Base-by-base conservation (phyloP, 2,888 invertebrate species). In the Sphinx pinastri region DNA sequence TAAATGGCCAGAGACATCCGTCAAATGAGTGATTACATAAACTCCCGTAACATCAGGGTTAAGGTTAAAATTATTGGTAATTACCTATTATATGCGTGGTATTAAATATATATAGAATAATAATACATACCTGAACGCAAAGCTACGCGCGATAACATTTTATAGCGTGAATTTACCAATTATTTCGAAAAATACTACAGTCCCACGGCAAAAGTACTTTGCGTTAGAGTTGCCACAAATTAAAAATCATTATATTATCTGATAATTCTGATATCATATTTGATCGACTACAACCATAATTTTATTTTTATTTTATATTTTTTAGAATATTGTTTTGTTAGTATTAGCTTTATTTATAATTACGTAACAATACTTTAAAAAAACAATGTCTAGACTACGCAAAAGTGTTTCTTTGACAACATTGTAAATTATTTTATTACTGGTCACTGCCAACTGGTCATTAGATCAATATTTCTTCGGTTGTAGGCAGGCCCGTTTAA, bases 121-220 rank as follows among this genome's bases (percentile, higher is more conserved):
- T 73, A 73, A 71, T 67, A 86, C 91, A 88, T 95, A 96, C 96
- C 95, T 94, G 96, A 94, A 88, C 96, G 95, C 89, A 96, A 93
- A 89, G 95, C 95, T 88, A 95, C 94, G 84, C 96, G 95, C 80
- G 96, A 96, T 87, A 96, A 91, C 96, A 96, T 96, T 94, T 95
- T 95, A 79, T 77, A 75, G 78, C 76, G 78, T 78, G 78, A 79
- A 87, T 85, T 84, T 84, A 84, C 73, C 67, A 79, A 79, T 76
- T 78, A 83, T 75, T 83, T 81, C 68, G 75, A 71, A 82, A 84
- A 85, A 84, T 82, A 82, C 88, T 85, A 88, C 89, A 88, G 85
- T 76, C 86, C 83, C 77, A 75, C 72, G 72, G 54, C 74, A 83
- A 87, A 86, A 81, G 79, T 86, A 88, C 88, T 87, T 88, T 84